Conservation (phyloP, 2,888 invertebrate genomes). For the Allygus modestus region DNA sequence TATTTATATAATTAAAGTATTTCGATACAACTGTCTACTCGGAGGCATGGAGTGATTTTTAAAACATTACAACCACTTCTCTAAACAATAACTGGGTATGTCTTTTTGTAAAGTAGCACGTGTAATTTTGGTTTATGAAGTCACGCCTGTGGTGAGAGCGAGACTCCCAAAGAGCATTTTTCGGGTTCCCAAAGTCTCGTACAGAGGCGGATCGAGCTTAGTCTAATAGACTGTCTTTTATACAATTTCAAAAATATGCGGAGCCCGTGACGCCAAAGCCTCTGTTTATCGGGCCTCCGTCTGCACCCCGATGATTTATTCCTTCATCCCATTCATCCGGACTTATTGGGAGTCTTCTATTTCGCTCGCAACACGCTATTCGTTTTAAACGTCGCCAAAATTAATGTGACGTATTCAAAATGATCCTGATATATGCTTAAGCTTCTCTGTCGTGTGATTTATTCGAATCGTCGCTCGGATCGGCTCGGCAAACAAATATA, state of each 20-base stretch:
- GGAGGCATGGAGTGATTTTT: too few species aligned
- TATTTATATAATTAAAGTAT: too few species aligned
- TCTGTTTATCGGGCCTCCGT: background rate
- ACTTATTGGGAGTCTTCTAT: slow-evolving; percentile 56
- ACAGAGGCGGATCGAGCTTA: slow-evolving; percentile 30
- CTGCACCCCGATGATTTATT: slow-evolving; percentile 48
- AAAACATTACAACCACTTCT: too few species aligned
- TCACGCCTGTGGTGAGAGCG: background rate
- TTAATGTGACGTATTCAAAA: slow-evolving; percentile 56
- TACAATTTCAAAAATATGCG: slow-evolving; percentile 53
- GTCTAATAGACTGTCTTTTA: slow-evolving; percentile 40
- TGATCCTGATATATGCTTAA: slow-evolving; percentile 53
- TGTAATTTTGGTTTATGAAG: too few species aligned
- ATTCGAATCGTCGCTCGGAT: slow-evolving; percentile 17
- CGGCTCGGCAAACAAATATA: slow-evolving; percentile 43
- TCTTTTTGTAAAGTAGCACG: too few species aligned
- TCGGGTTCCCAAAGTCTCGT: background rate
- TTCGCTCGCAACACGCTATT: slow-evolving; percentile 52
- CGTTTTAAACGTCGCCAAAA: slow-evolving; percentile 57
- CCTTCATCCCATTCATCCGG: slow-evolving; percentile 44
- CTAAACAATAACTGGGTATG: too few species aligned
- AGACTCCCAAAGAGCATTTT: background rate
- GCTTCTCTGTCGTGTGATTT: slow-evolving; percentile 46
- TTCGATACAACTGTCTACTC: too few species aligned
- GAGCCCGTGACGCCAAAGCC: slow-evolving; percentile 5